Conservation (phyloP, 2,113 vertebrate genomes). For the Xenopus tropicalis region UCB_Xtro_10.0 CM004449.2:89563501-89564000, state of each 20-base stretch:
- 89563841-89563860: constrained; percentile 15
- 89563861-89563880: constrained; percentile 12
- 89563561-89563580: constrained; percentile 11
- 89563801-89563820: constrained; percentile 38
- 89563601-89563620: not conserved
- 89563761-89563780: constrained; percentile 45
- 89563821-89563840: constrained; percentile 29
- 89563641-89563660: constrained; percentile 45
- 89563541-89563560: not conserved
- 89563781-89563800: constrained; percentile 27
- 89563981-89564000: too few species aligned
- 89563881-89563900: not conserved
- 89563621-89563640: constrained; percentile 40
- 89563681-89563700: constrained; percentile 45
- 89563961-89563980: too few species aligned
- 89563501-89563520: too few species aligned
- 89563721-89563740: constrained; percentile 49
- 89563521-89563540: too few species aligned
- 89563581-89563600: constrained; percentile 27
- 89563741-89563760: constrained; percentile 46
- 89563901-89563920: not conserved
- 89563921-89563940: too few species aligned
- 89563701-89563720: constrained; percentile 49
- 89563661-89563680: constrained; percentile 44
- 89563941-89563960: too few species aligned